phyloP scores from a whole-genome alignment of 2,797 vertebrate species.

The Enteromius fasciolatus region DNA sequence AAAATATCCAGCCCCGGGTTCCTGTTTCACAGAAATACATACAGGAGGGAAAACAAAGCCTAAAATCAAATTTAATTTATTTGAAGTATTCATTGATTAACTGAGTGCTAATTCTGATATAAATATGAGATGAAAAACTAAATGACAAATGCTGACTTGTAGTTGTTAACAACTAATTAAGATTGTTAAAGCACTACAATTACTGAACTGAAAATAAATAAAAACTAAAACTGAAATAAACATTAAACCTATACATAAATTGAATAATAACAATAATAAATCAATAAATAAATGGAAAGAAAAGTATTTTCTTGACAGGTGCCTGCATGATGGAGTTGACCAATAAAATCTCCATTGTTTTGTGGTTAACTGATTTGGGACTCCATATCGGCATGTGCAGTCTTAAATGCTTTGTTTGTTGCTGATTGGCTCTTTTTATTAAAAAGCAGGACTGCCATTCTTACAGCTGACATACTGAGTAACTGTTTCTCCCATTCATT shows the following conservation, averaged over 20 bases:
- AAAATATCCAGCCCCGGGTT: no score
- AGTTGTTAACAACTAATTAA: background rate
- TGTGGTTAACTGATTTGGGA: background rate
- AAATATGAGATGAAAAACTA: background rate
- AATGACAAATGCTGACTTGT: background rate
- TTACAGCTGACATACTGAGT: background rate
- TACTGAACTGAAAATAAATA: background rate
- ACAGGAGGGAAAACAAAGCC: no score
- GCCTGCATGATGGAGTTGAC: background rate
- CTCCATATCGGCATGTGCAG: no score
- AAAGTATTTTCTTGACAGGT: background rate
- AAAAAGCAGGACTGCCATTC: background rate
- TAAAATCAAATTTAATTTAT: no score
- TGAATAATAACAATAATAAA: no score
- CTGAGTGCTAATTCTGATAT: background rate
- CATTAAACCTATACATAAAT: background rate
- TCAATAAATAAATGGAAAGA: background rate
- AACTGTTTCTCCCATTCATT: background rate
- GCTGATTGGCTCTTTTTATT: background rate
- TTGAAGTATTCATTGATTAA: no score
- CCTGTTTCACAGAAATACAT: no score
- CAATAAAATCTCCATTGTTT: background rate
- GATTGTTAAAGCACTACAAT: background rate
- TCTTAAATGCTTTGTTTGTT: background rate
- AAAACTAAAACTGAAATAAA: background rate